A percentile compares a stretch with the other conserved stretches of the same genome.
Evolutionary conservation across 2,888 invertebrate species (phyloP).

Genomic region (Trichacis sp.): DNA sequence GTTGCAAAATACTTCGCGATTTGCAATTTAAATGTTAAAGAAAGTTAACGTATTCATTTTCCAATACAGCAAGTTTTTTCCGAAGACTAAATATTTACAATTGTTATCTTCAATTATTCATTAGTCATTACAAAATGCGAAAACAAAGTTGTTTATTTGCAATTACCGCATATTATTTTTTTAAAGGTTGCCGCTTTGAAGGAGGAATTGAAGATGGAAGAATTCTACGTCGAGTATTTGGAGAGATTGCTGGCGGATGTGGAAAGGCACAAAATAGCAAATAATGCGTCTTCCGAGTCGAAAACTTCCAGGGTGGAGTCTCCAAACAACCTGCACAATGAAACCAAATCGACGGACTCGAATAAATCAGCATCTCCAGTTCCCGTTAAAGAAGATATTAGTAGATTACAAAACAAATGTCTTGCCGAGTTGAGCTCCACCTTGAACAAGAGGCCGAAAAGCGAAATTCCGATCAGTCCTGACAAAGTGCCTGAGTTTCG

Average conservation of each 20-base stretch:
- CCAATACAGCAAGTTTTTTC: too few species aligned
- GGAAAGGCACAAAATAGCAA: constrained; percentile 78
- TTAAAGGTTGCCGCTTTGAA: constrained; percentile 79
- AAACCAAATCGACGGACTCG: constrained; percentile 37
- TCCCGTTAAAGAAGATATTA: constrained; percentile 61
- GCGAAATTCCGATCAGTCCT: constrained; percentile 64
- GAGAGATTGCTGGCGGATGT: constrained; percentile 88
- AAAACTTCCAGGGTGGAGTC: constrained; percentile 53
- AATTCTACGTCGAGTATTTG: constrained; percentile 90
- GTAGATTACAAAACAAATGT: constrained; percentile 68
- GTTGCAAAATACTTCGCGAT: neutral
- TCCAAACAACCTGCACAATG: constrained; percentile 43
- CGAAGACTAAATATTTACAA: too few species aligned
- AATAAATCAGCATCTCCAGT: constrained; percentile 63
- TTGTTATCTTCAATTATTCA: too few species aligned
- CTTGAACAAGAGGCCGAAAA: constrained; percentile 62
- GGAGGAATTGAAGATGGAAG: constrained; percentile 90
- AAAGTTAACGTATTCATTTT: too few species aligned
- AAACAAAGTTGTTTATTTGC: too few species aligned
- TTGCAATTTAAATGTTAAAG: neutral
- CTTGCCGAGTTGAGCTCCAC: constrained; percentile 66
- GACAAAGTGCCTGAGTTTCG: constrained; percentile 63
- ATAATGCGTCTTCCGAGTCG: constrained; percentile 69
- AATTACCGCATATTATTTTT: too few species aligned
- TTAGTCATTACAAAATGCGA: neutral